These are phyloP conservation scores for Acronicta psi DNA, from an alignment of 2,888 invertebrate species.

Conservation along the genomic window DNA sequence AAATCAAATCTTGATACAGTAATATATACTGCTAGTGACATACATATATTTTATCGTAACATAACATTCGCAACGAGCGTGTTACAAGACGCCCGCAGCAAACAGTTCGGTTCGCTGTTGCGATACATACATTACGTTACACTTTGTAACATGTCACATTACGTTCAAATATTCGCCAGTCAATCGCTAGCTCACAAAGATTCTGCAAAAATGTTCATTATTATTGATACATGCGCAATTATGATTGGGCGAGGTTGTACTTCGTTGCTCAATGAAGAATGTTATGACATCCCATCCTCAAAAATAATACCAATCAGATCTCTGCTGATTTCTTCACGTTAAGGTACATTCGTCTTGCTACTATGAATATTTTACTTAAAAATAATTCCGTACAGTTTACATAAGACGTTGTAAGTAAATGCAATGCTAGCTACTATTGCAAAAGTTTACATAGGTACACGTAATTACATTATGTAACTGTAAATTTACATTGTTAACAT, in stretches of 20 bases:
- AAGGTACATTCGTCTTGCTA: constrained; percentile 46
- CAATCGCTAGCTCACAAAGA: background rate
- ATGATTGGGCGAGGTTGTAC: constrained; percentile 14
- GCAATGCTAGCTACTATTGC: constrained; percentile 27
- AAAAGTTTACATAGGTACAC: constrained; percentile 25
- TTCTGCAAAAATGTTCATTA: constrained; percentile 1
- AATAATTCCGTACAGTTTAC: constrained; percentile 39
- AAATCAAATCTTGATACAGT: background rate
- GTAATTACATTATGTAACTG: constrained; percentile 36
- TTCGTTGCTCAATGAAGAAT: constrained; percentile 26
- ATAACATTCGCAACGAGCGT: no score
- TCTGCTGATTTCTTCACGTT: constrained; percentile 39
- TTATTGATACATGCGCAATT: constrained; percentile 14
- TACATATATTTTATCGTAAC: no score
- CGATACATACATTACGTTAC: no score
- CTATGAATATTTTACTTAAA: constrained; percentile 29
- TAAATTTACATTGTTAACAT: constrained; percentile 32
- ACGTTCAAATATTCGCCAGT: no score
- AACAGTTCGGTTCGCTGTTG: no score
- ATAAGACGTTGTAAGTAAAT: constrained; percentile 39
- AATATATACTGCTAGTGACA: no score
- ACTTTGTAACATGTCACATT: no score
- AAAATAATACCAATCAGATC: constrained; percentile 37
- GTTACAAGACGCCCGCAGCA: no score
- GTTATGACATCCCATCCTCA: constrained; percentile 28